Conservation (phyloP, 1,140 invertebrate species). For the Brachionus plicatilis region DNA sequence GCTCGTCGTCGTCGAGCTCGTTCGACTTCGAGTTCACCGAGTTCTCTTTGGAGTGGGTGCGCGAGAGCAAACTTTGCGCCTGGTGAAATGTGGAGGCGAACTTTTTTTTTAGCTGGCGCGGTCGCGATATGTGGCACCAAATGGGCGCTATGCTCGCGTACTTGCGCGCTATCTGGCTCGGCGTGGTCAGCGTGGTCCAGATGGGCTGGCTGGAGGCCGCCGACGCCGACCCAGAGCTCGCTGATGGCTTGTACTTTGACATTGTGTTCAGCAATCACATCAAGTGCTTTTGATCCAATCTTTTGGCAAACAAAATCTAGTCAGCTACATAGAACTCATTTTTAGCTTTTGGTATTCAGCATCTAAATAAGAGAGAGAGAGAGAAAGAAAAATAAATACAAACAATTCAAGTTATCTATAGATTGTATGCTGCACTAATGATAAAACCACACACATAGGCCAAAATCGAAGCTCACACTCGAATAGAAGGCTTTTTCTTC, state of each 20-base stretch:
- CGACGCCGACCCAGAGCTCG: background rate
- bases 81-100: conserved; percentile 40
- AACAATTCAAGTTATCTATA: background rate
- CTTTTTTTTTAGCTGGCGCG: conserved; percentile 40
- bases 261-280: background rate
- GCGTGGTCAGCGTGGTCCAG: conserved; percentile 20
- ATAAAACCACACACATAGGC: conserved; percentile 5
- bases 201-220: conserved; percentile 20
- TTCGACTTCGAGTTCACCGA: background rate
- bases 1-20: background rate
- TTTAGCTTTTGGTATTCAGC: background rate
- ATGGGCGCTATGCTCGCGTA: conserved; percentile 41
- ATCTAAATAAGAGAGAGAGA: background rate
- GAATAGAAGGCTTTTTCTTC: background rate
- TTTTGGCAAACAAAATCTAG: background rate
- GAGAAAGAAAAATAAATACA: background rate
- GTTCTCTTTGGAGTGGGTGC: conserved; percentile 14
- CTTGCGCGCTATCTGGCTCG: conserved; percentile 40
- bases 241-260: conserved; percentile 22
- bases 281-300: background rate
- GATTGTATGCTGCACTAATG: background rate
- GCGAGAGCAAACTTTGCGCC: background rate
- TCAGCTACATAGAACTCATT: conserved; percentile 18
- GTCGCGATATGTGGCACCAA: conserved; percentile 40
- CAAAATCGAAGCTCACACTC: background rate